phyloP scores from a whole-genome alignment of 92 coral and sea anemone genomes.

The Blastomussa wellsi region DNA sequence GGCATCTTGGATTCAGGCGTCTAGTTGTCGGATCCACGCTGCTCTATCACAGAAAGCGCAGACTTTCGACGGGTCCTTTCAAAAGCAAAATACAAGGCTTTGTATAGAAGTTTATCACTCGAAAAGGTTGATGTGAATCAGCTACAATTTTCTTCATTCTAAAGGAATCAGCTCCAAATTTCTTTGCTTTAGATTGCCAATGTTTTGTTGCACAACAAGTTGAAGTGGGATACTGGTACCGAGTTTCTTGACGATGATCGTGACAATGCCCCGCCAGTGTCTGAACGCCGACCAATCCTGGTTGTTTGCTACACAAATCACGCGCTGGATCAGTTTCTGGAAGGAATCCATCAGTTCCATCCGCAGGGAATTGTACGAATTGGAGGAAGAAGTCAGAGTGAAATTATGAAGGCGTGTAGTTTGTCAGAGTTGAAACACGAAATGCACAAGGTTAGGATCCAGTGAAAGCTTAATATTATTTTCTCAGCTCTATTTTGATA shows the following conservation, averaged over 20 bases:
- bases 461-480: background rate
- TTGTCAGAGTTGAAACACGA: slow-evolving; percentile 67
- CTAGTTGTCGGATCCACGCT: background rate
- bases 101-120: background rate
- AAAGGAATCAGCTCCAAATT: background rate
- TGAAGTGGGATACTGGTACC: slow-evolving; percentile 79
- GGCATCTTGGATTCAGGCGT: background rate
- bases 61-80: background rate
- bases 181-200: slow-evolving; percentile 72
- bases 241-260: slow-evolving; percentile 34
- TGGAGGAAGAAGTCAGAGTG: slow-evolving; percentile 94
- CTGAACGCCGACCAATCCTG: slow-evolving; percentile 72
- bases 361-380: slow-evolving; percentile 83
- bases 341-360: slow-evolving; percentile 87
- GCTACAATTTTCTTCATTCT: too few relatives aligned
- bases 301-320: slow-evolving; percentile 97
- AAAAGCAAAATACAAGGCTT: background rate
- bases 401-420: slow-evolving; percentile 64
- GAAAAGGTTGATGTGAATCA: background rate
- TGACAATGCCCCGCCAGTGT: background rate
- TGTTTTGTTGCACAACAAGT: slow-evolving; percentile 86
- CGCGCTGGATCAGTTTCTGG: slow-evolving; percentile 95
- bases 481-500: too few relatives aligned
- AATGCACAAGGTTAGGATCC: slow-evolving; percentile 51
- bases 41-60: background rate